Percentiles rank a stretch among this genome's conserved stretches.
These are phyloP conservation scores for Rhynchonycteris naso DNA, from an alignment of 2,797 vertebrate genomes.

Conservation along the genomic window DNA sequence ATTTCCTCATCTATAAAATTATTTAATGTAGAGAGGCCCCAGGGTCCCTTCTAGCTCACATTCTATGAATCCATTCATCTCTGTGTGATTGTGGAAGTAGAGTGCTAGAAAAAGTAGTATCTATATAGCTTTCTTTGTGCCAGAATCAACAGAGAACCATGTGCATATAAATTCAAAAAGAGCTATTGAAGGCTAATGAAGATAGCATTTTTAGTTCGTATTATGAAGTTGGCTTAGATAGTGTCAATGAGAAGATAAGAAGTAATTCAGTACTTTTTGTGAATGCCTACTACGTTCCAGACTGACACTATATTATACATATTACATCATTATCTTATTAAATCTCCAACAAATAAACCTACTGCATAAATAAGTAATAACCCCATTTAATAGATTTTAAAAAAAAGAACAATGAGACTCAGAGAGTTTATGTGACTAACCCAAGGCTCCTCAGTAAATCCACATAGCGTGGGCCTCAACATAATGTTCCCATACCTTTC, in stretches of 20 bases:
- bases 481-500: not conserved
- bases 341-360: not conserved
- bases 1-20: conserved; percentile 68
- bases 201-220: not conserved
- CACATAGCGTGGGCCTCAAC: not conserved
- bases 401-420: not conserved
- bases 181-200: not conserved
- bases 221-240: not conserved
- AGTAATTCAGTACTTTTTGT: not conserved
- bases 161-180: not conserved
- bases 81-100: conserved; percentile 44
- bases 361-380: not conserved
- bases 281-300: not conserved
- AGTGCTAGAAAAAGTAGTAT: conserved; percentile 48
- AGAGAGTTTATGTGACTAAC: not conserved
- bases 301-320: not conserved
- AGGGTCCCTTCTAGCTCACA: conserved; percentile 49
- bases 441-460: not conserved
- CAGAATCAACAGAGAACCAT: conserved; percentile 12
- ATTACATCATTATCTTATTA: conserved; percentile 10
- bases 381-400: not conserved
- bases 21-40: conserved; percentile 46
- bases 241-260: not conserved
- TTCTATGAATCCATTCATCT: conserved; percentile 58
- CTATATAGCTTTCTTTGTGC: not conserved